Conservation (phyloP, 2,797 vertebrate species). For the Sebastes oblongus region DNA sequence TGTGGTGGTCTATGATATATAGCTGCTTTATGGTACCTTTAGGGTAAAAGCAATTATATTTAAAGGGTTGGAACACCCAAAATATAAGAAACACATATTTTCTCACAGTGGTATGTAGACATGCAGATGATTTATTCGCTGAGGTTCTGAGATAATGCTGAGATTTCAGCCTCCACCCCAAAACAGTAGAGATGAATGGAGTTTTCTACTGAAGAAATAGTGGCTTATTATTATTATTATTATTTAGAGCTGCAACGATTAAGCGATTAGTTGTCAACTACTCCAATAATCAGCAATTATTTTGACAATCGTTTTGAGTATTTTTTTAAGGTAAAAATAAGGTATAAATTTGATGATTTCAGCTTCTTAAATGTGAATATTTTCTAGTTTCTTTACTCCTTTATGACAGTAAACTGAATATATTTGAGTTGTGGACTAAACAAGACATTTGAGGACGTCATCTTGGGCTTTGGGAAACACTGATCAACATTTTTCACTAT, state of each 20-base stretch:
- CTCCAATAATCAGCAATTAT: too few species aligned
- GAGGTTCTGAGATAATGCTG: not conserved
- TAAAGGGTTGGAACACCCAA: constrained; percentile 22
- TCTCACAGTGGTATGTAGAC: constrained; percentile 8
- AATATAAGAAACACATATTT: constrained; percentile 42
- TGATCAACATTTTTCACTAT: too few species aligned
- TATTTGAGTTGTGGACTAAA: too few species aligned
- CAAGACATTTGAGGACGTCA: too few species aligned
- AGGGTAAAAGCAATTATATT: constrained; percentile 31
- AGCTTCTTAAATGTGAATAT: too few species aligned
- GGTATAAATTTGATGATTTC: too few species aligned
- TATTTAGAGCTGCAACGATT: not conserved
- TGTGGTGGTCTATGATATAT: constrained; percentile 31
- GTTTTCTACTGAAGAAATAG: not conserved
- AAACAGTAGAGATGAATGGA: not conserved
- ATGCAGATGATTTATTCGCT: constrained; percentile 28
- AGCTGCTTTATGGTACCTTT: constrained; percentile 38
- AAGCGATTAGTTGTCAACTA: too few species aligned
- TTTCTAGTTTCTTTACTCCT: too few species aligned
- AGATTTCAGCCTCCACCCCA: not conserved
- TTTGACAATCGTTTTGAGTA: too few species aligned
- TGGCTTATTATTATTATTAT: not conserved
- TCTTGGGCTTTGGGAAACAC: too few species aligned
- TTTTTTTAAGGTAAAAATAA: too few species aligned
- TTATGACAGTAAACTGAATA: too few species aligned